These are phyloP conservation scores for Montifringilla adamsi DNA, from an alignment of 2,113 vertebrate genomes.

Conservation along the genomic window DNA sequence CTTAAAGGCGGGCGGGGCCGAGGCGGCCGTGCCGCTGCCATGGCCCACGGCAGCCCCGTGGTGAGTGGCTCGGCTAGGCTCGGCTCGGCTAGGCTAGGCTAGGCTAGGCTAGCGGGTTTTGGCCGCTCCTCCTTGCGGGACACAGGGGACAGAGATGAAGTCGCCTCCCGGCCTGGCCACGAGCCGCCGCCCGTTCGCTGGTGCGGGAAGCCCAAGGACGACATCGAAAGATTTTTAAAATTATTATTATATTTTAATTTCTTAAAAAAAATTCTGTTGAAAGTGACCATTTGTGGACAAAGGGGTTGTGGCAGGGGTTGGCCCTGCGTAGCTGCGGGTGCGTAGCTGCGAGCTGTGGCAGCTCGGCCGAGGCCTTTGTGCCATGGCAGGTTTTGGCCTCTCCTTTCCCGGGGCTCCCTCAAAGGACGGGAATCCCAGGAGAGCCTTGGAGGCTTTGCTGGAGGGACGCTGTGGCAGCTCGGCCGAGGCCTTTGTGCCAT, in stretches of 20 bases:
- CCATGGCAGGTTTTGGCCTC: accelerated
- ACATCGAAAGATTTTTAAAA: not conserved
- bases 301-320: accelerated
- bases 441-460: not conserved
- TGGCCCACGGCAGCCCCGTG: constrained; percentile 62
- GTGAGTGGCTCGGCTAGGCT: constrained; percentile 41
- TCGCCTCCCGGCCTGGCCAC: accelerated
- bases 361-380: accelerated
- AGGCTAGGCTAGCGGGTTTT: no score
- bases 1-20: not conserved
- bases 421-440: accelerated
- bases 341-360: accelerated
- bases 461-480: accelerated
- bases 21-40: accelerated
- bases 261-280: not conserved
- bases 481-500: accelerated
- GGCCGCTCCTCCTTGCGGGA: accelerated
- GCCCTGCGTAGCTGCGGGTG: accelerated
- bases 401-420: accelerated
- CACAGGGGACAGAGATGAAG: accelerated
- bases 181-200: accelerated
- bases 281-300: accelerated
- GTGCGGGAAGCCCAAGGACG: not conserved
- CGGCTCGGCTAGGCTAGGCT: accelerated
- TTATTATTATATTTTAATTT: no score